These are phyloP conservation scores for Pseudomyrmex dendroicus DNA, from an alignment of 1,140 invertebrate species.

Conservation along the genomic window DNA sequence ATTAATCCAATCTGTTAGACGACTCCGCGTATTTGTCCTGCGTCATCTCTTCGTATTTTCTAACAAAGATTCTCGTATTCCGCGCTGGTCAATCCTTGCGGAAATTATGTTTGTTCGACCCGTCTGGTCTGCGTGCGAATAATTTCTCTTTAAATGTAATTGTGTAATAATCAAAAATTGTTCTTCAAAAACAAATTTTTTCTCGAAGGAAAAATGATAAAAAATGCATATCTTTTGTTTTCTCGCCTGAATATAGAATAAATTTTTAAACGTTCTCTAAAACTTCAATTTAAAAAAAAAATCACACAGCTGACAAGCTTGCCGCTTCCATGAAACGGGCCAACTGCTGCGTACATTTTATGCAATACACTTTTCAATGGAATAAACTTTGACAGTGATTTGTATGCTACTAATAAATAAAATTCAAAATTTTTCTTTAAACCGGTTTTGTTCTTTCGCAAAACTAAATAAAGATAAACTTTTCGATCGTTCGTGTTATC, in stretches of 20 bases:
- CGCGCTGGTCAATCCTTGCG: not conserved
- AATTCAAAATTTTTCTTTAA: conserved; percentile 30
- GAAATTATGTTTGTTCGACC: conserved; percentile 5
- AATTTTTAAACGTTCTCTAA: not conserved
- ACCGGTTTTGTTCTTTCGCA: not conserved
- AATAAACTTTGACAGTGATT: conserved; percentile 42
- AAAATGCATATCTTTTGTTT: not conserved
- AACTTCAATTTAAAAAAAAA: too few relatives aligned
- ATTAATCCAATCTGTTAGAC: conserved; percentile 43
- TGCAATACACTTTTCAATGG: conserved; percentile 7
- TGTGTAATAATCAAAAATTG: too few relatives aligned
- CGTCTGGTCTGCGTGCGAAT: not conserved
- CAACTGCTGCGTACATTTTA: conserved; percentile 9
- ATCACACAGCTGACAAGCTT: too few relatives aligned
- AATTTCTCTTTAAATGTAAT: not conserved
- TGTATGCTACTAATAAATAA: conserved; percentile 35
- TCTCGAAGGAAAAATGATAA: not conserved
- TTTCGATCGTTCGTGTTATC: conserved; percentile 29
- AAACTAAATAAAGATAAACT: conserved; percentile 14
- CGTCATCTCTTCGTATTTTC: conserved; percentile 12
- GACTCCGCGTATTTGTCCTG: conserved; percentile 36
- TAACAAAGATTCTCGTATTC: conserved; percentile 10
- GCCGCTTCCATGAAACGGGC: not conserved
- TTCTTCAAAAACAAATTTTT: not conserved
- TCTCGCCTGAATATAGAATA: not conserved